Evolutionary conservation across 2,113 vertebrate species (phyloP), one percentile per base, ranked within the genome.

Genomic region (Argyrosomus japonicus): DNA sequence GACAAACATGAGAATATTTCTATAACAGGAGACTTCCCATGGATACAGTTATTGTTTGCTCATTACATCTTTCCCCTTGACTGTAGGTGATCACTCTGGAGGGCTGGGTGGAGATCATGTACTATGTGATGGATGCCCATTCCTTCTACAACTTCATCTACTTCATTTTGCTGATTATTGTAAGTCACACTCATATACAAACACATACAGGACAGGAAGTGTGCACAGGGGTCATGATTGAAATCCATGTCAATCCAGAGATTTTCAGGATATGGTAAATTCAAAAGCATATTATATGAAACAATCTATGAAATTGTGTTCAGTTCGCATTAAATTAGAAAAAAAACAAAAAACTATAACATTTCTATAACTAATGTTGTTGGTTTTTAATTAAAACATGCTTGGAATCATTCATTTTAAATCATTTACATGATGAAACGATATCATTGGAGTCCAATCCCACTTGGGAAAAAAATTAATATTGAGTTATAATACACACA

Each of bases 141-240:
- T 99, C 98, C 43, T 99, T 99, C 95, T 99, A 99, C 93, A 99
- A 99, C 94, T 99, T 99, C 93, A 98, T 99, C 95, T 99, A 99
- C 91, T 99, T 99, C 84, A 99, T 99, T 89, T 95, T 99, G 75
- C 96, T 99, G 13, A 99, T 99, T 79, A 99, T 99, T 2, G 98
- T 99, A 94, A 99, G 98, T 98, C 63, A 15, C 32, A 43, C 21
- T 6, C 43, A 23, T 2, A 50, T 19, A 36, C 1, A 12, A 19
- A n/a, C 21, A n/a, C 1, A 15, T 15, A n/a, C 19, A n/a, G 11
- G 1, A 6, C 13, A 53, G 27, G 11, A 36, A 36, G 67, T 36
- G 67, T 10, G 50, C 21, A 23, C 1, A 8, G 11, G 68, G 1
- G 19, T 17, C 14, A 3, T 25, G n/a, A 1, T 17, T 17, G 6